Conservation (phyloP, 2,113 vertebrate species). For the Amphilophus citrinellus region DNA sequence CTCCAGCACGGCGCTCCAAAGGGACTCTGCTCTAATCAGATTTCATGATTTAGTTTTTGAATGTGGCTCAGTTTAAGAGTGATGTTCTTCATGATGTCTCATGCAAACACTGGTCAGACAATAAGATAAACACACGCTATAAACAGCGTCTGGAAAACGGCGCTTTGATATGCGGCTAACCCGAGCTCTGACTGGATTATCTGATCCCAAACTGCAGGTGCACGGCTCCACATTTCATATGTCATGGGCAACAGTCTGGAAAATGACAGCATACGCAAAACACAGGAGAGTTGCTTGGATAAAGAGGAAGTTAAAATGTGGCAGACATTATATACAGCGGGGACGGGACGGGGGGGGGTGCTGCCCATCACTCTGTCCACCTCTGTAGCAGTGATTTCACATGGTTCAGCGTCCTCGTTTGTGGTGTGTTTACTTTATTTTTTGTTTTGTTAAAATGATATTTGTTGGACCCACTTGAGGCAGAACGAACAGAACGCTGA, state of each 20-base stretch:
- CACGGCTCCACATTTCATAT: slow-evolving; percentile 43
- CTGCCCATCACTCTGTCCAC: background rate
- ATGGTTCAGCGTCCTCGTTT: slow-evolving; percentile 35
- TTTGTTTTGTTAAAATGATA: slow-evolving; percentile 43
- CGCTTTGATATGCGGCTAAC: slow-evolving; percentile 43
- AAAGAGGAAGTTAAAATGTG: slow-evolving; percentile 52
- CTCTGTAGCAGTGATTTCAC: slow-evolving; percentile 15
- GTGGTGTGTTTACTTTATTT: slow-evolving; percentile 48
- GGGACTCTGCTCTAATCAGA: slow-evolving; percentile 1
- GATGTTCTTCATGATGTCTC: slow-evolving; percentile 36
- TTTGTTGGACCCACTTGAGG: slow-evolving; percentile 23
- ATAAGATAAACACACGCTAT: slow-evolving; percentile 52
- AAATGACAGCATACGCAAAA: slow-evolving; percentile 64
- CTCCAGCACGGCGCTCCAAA: slow-evolving; percentile 6
- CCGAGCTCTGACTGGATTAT: background rate
- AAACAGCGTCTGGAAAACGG: slow-evolving; percentile 48
- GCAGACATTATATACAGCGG: slow-evolving; percentile 39
- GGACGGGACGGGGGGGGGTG: background rate
- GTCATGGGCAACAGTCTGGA: slow-evolving; percentile 39
- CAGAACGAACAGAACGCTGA: background rate
- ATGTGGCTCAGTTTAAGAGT: slow-evolving; percentile 39
- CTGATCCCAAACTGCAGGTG: slow-evolving; percentile 56
- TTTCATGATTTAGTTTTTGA: slow-evolving; percentile 44
- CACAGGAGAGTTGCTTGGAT: slow-evolving; percentile 53
- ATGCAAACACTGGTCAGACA: slow-evolving; percentile 31